These are phyloP conservation scores for Volucella zonaria DNA, from an alignment of 2,888 invertebrate genomes.

Conservation along the genomic window DNA sequence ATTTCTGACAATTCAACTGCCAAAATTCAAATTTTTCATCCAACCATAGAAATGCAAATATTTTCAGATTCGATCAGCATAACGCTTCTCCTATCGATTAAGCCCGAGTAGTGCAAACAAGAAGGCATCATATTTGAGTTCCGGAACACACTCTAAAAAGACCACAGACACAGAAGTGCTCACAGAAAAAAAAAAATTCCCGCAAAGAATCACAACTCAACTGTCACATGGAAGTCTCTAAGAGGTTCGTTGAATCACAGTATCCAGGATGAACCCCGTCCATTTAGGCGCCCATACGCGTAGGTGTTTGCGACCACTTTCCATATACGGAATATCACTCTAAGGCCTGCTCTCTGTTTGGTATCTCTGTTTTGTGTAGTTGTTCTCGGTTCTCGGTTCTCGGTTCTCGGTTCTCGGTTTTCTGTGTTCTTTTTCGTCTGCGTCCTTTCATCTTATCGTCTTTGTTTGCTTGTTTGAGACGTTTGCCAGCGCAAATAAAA, in stretches of 20 bases:
- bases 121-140: slow-evolving; percentile 31
- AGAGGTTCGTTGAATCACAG: slow-evolving; percentile 58
- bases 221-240: slow-evolving; percentile 34
- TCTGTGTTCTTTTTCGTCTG: slow-evolving; percentile 14
- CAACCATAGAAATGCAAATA: too few relatives aligned
- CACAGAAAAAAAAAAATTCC: slow-evolving; percentile 17
- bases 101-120: not conserved
- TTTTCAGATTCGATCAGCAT: too few relatives aligned
- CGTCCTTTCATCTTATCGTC: not conserved
- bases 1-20: too few relatives aligned
- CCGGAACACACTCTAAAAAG: slow-evolving; percentile 16
- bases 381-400: not conserved
- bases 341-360: too few relatives aligned
- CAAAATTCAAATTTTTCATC: too few relatives aligned
- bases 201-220: slow-evolving; percentile 35
- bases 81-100: too few relatives aligned
- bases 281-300: slow-evolving; percentile 65
- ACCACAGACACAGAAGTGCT: slow-evolving; percentile 1
- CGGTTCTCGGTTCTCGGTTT: not conserved
- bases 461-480: slow-evolving; percentile 20
- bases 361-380: too few relatives aligned
- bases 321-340: slow-evolving; percentile 36
- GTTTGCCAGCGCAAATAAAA: slow-evolving; percentile 43
- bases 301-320: slow-evolving; percentile 58
- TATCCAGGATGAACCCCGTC: slow-evolving; percentile 56